Evolutionary conservation across 2,888 invertebrate genomes (phyloP).

Genomic region (Erebia palarica): DNA sequence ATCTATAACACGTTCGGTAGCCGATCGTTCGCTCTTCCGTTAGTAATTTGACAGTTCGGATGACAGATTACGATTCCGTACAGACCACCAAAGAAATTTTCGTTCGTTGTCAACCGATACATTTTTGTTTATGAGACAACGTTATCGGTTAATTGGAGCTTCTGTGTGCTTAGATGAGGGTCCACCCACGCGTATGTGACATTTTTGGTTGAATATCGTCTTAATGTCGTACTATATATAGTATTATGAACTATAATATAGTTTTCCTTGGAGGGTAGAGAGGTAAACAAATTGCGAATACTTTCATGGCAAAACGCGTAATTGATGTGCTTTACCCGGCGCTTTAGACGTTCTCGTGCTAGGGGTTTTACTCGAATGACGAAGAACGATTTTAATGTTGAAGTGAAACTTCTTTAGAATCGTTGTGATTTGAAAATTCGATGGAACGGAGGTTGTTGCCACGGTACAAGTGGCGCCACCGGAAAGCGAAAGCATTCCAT

Average conservation of each 20-base stretch:
- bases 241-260: neutral
- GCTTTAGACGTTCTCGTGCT: no score
- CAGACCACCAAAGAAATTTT: conserved; percentile 78
- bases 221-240: conserved; percentile 8
- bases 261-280: no score
- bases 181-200: conserved; percentile 37
- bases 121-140: conserved; percentile 70
- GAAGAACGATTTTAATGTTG: no score
- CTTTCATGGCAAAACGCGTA: no score
- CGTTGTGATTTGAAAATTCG: no score
- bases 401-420: no score
- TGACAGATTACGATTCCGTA: conserved; percentile 77
- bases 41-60: conserved; percentile 82
- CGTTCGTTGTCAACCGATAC: conserved; percentile 61
- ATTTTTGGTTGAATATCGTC: conserved; percentile 17
- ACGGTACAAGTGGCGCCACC: no score
- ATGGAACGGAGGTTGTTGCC: no score
- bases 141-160: conserved; percentile 68
- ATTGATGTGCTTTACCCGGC: no score
- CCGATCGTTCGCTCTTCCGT: conserved; percentile 80
- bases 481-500: no score
- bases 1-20: conserved; percentile 81
- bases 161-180: conserved; percentile 52
- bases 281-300: no score
- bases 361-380: no score